Conservation (phyloP, 2,113 vertebrate genomes). For the Tyrannus savana region DNA sequence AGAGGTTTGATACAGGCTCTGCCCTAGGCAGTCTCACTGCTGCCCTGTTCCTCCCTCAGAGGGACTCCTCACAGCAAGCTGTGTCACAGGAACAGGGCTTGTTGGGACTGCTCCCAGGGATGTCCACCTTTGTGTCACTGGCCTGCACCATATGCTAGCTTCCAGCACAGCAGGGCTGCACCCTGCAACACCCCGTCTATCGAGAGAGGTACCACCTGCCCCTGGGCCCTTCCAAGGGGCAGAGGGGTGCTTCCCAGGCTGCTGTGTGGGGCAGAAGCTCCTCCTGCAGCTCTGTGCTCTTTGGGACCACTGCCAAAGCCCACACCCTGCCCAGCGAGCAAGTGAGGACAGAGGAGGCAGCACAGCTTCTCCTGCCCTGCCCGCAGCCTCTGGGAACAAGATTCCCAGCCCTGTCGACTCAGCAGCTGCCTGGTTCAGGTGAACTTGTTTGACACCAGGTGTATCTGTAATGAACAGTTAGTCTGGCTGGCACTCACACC, state of each 20-base stretch:
- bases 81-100: background rate
- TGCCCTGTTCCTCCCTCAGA: background rate
- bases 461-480: background rate
- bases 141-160: accelerated
- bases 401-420: conserved; percentile 37
- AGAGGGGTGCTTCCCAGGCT: background rate
- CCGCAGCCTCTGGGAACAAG: background rate
- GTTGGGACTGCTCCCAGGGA: background rate
- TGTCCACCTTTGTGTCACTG: background rate
- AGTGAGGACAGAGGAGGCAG: background rate
- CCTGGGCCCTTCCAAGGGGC: background rate
- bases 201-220: accelerated
- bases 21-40: background rate
- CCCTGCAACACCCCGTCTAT: accelerated
- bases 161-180: background rate
- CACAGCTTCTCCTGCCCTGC: conserved; percentile 19
- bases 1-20: background rate
- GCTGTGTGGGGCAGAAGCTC: background rate
- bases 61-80: background rate
- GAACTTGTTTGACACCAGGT: background rate
- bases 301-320: background rate
- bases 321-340: background rate
- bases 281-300: background rate
- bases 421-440: conserved; percentile 11
- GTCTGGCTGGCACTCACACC: background rate